Evolutionary conservation across 2,888 invertebrate species (phyloP).

Genomic region (Lycaena phlaeas): DNA sequence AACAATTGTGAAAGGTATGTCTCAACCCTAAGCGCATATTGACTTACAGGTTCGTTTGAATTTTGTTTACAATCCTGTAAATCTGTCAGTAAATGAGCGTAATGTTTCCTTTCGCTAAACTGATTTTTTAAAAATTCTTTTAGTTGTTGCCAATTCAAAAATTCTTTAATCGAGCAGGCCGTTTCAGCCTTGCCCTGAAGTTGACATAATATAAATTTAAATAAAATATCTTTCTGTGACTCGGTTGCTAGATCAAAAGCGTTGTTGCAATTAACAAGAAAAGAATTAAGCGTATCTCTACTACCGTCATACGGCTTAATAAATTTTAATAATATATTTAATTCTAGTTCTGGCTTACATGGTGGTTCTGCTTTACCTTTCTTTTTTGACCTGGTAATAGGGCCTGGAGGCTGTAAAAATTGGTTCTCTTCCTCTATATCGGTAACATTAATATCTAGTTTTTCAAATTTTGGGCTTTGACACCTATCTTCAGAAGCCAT

Average conservation of each 20-base stretch:
- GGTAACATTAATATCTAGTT: too few relatives aligned
- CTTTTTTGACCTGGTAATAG: too few relatives aligned
- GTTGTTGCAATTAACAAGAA: constrained; percentile 8
- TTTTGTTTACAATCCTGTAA: constrained; percentile 13
- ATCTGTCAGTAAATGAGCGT: too few relatives aligned
- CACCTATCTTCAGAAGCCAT: too few relatives aligned
- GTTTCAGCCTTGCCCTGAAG: constrained; percentile 13
- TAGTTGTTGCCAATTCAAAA: not conserved
- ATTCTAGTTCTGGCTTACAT: constrained; percentile 9
- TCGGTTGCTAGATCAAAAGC: constrained; percentile 10
- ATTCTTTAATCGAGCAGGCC: constrained; percentile 4
- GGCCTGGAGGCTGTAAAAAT: too few relatives aligned
- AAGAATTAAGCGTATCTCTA: constrained; percentile 9
- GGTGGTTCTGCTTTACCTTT: too few relatives aligned
- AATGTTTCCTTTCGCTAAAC: not conserved
- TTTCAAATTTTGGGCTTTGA: too few relatives aligned
- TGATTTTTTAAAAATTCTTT: constrained; percentile 1
- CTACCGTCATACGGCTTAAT: constrained; percentile 9
- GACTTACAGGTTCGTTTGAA: constrained; percentile 19
- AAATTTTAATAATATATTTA: constrained; percentile 9
- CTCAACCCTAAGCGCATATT: constrained; percentile 21
- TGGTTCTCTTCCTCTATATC: too few relatives aligned
- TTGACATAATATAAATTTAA: constrained; percentile 14
- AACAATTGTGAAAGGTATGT: constrained; percentile 23
- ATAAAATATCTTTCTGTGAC: not conserved